phyloP scores from a whole-genome alignment of 2,113 vertebrate genomes.

The Onychostoma macrolepis region DNA sequence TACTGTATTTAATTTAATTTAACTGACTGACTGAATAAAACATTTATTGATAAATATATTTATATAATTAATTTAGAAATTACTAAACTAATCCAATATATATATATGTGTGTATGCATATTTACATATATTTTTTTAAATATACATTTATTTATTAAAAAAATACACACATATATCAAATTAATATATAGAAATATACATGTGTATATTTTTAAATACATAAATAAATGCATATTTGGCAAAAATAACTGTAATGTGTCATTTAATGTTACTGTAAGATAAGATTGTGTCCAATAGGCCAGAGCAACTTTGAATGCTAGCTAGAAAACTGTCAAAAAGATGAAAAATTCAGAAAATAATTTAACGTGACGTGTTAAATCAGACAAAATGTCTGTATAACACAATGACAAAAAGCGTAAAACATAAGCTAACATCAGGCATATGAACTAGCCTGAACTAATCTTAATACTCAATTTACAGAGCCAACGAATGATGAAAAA shows the following conservation, averaged over 20 bases:
- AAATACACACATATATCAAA: too few species aligned
- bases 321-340: background rate
- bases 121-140: too few species aligned
- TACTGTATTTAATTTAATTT: background rate
- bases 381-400: background rate
- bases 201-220: too few species aligned
- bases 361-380: background rate
- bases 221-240: background rate
- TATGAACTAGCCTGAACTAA: too few species aligned
- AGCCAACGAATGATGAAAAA: background rate
- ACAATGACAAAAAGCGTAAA: background rate
- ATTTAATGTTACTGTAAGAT: background rate
- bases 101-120: too few species aligned
- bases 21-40: background rate
- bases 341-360: conserved; percentile 1
- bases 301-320: background rate
- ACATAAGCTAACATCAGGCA: background rate
- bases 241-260: background rate
- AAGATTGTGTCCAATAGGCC: background rate
- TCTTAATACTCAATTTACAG: background rate
- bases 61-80: too few species aligned
- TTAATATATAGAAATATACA: background rate
- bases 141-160: too few species aligned
- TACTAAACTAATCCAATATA: too few species aligned
- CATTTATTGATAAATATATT: background rate